These are phyloP conservation scores for Porites australiensis DNA, from an alignment of 64 coral and sea anemone species.

Conservation along the genomic window DNA sequence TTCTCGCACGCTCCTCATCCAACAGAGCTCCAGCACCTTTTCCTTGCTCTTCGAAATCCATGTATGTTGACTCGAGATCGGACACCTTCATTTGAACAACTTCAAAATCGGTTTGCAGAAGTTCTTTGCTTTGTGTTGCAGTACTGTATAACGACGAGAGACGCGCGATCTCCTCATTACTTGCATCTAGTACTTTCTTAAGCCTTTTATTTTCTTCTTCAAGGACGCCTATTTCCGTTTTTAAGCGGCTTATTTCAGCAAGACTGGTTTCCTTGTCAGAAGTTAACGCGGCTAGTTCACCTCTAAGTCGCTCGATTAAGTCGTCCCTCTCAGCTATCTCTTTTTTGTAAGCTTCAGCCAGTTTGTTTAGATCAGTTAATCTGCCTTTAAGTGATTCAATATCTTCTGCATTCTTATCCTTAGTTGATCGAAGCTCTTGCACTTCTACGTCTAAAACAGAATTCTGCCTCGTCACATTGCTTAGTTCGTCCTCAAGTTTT, in stretches of 20 bases:
- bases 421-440: conserved; percentile 67
- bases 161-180: conserved; percentile 76
- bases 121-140: conserved; percentile 84
- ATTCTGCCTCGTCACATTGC: conserved; percentile 71
- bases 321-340: conserved; percentile 78
- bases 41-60: conserved; percentile 79
- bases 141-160: conserved; percentile 67
- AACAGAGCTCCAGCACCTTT: conserved; percentile 62
- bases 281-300: conserved; percentile 61
- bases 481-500: conserved; percentile 82
- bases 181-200: conserved; percentile 54
- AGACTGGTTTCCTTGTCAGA: conserved; percentile 73
- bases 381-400: conserved; percentile 51
- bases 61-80: conserved; percentile 87
- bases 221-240: conserved; percentile 58
- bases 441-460: conserved; percentile 78
- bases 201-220: conserved; percentile 81
- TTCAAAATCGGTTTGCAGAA: conserved; percentile 77
- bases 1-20: conserved; percentile 82
- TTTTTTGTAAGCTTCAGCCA: conserved; percentile 68
- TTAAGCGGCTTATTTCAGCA: conserved; percentile 67
- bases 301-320: conserved; percentile 54
- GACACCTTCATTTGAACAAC: conserved; percentile 78
- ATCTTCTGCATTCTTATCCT: conserved; percentile 71
- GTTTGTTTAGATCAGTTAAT: conserved; percentile 68